These are phyloP conservation scores for Diuraphis noxia DNA, from an alignment of 1,140 invertebrate genomes.

Conservation along the genomic window DNA sequence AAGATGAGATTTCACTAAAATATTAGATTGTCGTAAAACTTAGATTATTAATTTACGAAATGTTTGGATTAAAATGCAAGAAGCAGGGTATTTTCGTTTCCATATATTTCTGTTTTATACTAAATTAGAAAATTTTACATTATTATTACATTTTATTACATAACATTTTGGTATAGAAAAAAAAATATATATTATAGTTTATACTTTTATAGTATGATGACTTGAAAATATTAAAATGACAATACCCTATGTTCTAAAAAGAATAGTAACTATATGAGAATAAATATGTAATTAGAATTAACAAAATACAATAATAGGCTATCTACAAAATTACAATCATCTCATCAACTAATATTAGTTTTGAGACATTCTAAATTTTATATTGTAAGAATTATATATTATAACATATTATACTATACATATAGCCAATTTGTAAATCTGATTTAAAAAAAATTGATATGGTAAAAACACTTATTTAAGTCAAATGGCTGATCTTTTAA, in stretches of 20 bases:
- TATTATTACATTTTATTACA: too few relatives aligned
- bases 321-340: not conserved
- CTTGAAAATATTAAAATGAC: not conserved
- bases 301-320: not conserved
- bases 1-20: not conserved
- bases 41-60: not conserved
- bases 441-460: too few relatives aligned
- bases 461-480: too few relatives aligned
- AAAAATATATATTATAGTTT: not conserved
- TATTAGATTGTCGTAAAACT: not conserved
- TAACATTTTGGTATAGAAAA: not conserved
- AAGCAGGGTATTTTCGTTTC: not conserved
- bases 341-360: not conserved
- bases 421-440: too few relatives aligned
- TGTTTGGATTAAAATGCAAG: not conserved
- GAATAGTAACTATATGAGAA: too few relatives aligned
- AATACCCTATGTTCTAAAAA: not conserved
- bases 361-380: not conserved
- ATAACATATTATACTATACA: too few relatives aligned
- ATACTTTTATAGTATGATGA: not conserved
- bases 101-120: not conserved
- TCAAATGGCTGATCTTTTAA: too few relatives aligned
- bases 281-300: too few relatives aligned
- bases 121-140: too few relatives aligned
- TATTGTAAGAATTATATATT: too few relatives aligned